Conservation (phyloP, 2,113 vertebrate species). For the Carassius auratus region DNA sequence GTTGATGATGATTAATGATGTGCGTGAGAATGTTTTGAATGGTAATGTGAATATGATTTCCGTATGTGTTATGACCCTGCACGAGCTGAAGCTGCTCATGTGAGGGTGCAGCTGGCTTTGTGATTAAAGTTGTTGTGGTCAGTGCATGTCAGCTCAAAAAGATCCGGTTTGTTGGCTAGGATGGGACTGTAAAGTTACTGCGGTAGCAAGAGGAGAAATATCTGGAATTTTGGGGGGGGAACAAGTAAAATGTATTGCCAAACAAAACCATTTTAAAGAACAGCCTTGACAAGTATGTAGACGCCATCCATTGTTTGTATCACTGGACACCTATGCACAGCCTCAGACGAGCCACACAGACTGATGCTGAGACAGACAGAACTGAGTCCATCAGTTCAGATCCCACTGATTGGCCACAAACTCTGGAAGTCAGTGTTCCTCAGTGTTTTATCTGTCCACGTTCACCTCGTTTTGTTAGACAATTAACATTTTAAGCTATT, state of each 20-base stretch:
- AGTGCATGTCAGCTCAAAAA: slow-evolving; percentile 23
- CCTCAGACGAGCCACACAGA: not conserved
- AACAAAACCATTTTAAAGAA: slow-evolving; percentile 5
- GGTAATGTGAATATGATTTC: slow-evolving; percentile 41
- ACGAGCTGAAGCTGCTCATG: slow-evolving; percentile 2
- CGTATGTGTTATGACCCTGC: slow-evolving; percentile 31
- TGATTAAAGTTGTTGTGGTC: slow-evolving; percentile 55
- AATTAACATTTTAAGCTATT: not conserved
- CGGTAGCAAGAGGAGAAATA: slow-evolving; percentile 18
- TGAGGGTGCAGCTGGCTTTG: slow-evolving; percentile 50
- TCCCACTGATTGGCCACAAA: not conserved
- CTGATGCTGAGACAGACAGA: not conserved
- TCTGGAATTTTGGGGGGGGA: not conserved
- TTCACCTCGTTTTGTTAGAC: not conserved
- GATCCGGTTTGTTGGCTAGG: slow-evolving; percentile 41
- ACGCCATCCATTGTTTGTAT: not conserved
- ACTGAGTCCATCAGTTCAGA: not conserved
- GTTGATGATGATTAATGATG: slow-evolving; percentile 47
- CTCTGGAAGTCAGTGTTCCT: not conserved
- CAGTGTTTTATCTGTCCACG: not conserved
- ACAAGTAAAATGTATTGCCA: not conserved
- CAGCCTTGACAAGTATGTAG: not conserved
- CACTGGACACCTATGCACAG: not conserved
- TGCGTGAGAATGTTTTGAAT: slow-evolving; percentile 26
- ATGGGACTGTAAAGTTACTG: slow-evolving; percentile 21